These are phyloP conservation scores for Centroberyx gerrardi DNA, from an alignment of 2,797 vertebrate genomes.

Conservation along the genomic window DNA sequence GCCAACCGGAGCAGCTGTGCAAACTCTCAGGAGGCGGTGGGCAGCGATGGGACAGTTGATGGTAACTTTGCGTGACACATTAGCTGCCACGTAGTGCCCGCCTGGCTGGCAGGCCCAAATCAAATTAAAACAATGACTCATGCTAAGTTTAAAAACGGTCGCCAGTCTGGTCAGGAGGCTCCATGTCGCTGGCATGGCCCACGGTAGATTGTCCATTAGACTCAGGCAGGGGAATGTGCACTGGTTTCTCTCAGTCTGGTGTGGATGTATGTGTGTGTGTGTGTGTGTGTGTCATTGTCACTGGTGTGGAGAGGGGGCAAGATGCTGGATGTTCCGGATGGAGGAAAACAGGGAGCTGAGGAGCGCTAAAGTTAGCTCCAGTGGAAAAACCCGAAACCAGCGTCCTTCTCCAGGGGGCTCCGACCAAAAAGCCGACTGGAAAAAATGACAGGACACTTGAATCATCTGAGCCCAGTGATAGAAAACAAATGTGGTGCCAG, in stretches of 20 bases:
- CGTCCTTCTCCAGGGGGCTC: constrained; percentile 74
- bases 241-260: constrained; percentile 63
- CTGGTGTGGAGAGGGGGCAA: constrained; percentile 44
- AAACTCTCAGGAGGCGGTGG: constrained; percentile 53
- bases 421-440: constrained; percentile 75
- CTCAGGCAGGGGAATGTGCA: constrained; percentile 48
- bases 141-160: constrained; percentile 60
- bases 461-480: constrained; percentile 79
- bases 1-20: constrained; percentile 67
- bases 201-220: constrained; percentile 54
- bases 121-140: constrained; percentile 75
- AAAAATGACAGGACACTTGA: constrained; percentile 85
- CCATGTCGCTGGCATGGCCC: constrained; percentile 45
- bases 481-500: constrained; percentile 80
- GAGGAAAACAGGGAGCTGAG: constrained; percentile 64
- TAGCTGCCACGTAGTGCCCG: constrained; percentile 42
- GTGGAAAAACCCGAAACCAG: constrained; percentile 80
- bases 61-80: constrained; percentile 59
- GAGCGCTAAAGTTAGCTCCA: constrained; percentile 77
- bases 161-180: constrained; percentile 63
- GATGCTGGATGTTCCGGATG: constrained; percentile 60
- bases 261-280: constrained; percentile 27
- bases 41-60: constrained; percentile 44
- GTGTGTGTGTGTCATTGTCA: constrained; percentile 59
- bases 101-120: constrained; percentile 65